Base-by-base conservation (phyloP, 2,888 invertebrate species). In the Neocrepidodera transversa region DNA sequence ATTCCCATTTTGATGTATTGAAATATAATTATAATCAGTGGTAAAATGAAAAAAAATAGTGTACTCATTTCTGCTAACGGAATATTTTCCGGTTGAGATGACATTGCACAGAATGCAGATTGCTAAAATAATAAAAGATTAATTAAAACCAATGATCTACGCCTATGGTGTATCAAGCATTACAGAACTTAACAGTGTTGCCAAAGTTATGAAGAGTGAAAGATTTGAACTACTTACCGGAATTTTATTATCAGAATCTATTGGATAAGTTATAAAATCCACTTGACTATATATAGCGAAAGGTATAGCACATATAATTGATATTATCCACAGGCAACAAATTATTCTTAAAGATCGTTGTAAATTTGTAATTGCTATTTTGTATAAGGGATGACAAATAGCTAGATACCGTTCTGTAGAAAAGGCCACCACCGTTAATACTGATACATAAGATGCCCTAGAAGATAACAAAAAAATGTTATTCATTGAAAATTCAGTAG, bases 381-480 rank as follows among this genome's bases (percentile, higher is more conserved):
- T 84, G 74, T 89, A 87, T 35, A 95, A 81, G 0, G 95, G 95
- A 76, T 94, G 91, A 76, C 95, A 95, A 73, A 95, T 95, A 26
- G 95, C 95, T 66, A 95, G 81, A 81, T 94, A 93, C 38, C 95
- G 85, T 81, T 95, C 95, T 80, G 91, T 87, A 0, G 95, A 94
- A 80, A 95, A 95, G 2, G 93, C 93, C 40, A 94, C 93, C 68
- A 95, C 95, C 17, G 95, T 95, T 74, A 95, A 81, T 47, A 95
- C 92, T 0, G 95, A 95, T 1, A 93, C 93, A 79, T 95, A 94
- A 0, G 93, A 91, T 0, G 93, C 92, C 79, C 93, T 93, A 81
- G 6, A 56, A 56, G 5, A 52, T 13, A 51, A 20, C 20, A 17
- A 52, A n/a, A n/a, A n/a, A n/a, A n/a, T n/a, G n/a, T n/a, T n/a